Conservation (phyloP, 2,797 vertebrate species). For the Sebastiscus albofasciatus region DNA sequence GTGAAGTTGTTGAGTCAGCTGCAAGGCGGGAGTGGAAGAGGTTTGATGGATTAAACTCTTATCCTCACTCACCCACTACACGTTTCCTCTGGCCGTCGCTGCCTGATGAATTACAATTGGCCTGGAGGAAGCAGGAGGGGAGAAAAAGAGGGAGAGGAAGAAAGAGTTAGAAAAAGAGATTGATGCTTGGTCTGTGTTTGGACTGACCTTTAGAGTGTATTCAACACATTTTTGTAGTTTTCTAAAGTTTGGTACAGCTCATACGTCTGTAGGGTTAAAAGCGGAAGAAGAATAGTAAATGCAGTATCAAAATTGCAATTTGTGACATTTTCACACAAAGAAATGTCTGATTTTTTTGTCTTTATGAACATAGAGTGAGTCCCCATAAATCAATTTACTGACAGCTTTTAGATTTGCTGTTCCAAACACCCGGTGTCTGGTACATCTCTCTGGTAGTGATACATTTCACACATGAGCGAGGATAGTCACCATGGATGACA, state of each 20-base stretch:
- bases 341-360: neutral
- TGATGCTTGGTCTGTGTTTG: conserved; percentile 34
- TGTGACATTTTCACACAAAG: neutral
- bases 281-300: neutral
- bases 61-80: conserved; percentile 63
- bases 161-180: conserved; percentile 40
- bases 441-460: neutral
- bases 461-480: neutral
- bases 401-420: conserved; percentile 1
- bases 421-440: neutral
- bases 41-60: conserved; percentile 82
- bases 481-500: neutral
- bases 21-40: conserved; percentile 55
- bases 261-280: neutral
- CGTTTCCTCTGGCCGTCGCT: conserved; percentile 39
- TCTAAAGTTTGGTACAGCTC: neutral
- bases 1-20: conserved; percentile 75
- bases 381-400: neutral
- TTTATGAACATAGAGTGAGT: neutral
- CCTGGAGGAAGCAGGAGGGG: conserved; percentile 32
- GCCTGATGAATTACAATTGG: conserved; percentile 68
- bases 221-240: neutral
- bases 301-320: neutral
- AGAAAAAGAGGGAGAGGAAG: conserved; percentile 14
- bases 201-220: conserved; percentile 36